Base-by-base conservation (phyloP, 2,888 invertebrate species). In the Malthinus seriepunctatus region DNA sequence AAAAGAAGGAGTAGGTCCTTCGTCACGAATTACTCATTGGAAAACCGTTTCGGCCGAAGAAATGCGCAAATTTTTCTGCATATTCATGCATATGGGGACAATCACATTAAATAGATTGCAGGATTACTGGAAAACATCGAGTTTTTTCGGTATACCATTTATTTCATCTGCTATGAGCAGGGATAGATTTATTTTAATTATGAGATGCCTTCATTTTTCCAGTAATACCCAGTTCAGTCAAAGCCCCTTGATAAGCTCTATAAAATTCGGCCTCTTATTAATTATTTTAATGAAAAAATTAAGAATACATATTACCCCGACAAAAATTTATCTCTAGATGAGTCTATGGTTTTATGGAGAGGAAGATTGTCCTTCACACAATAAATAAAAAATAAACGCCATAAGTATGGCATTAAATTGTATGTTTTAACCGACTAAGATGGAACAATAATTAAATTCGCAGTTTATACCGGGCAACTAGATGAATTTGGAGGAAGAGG, bases 381-480 rank as follows among this genome's bases (percentile, higher is more conserved):
- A n/a, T n/a, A n/a, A n/a, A n/a, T n/a, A n/a, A n/a, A n/a, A n/a
- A n/a, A n/a, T n/a, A n/a, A n/a, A n/a, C n/a, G n/a, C n/a, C n/a
- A n/a, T n/a, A n/a, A n/a, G n/a, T n/a, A n/a, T n/a, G n/a, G n/a
- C n/a, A n/a, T n/a, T n/a, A n/a, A n/a, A n/a, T n/a, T n/a, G n/a
- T n/a, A n/a, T n/a, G n/a, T n/a, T n/a, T n/a, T n/a, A n/a, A n/a
- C n/a, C n/a, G n/a, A n/a, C n/a, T n/a, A n/a, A n/a, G n/a, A n/a
- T n/a, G n/a, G n/a, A n/a, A n/a, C n/a, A n/a, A n/a, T n/a, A n/a
- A n/a, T 61, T 45, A 67, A 69, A 52, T 53, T 69, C 42, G 55
- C 60, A n/a, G 44, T 69, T 34, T 70, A 71, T 60, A 64, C 63
- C 34, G 70, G 71, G 23, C 2, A 2, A 2, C 23, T 23, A 38